These are phyloP conservation scores for Anarhynchus alexandrinus DNA, from an alignment of 2,113 vertebrate genomes.

Conservation along the genomic window DNA sequence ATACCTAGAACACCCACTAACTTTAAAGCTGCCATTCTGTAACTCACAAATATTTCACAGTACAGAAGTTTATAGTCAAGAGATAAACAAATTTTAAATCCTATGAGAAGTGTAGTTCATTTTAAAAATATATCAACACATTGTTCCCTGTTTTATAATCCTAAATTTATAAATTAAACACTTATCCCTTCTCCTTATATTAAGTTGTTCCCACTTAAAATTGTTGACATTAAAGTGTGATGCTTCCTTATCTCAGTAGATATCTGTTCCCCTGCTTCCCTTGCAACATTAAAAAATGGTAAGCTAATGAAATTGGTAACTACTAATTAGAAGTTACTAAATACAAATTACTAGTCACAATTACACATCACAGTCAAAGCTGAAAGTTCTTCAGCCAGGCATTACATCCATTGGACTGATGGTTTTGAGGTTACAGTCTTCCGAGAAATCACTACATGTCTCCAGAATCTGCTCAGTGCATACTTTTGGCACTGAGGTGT, in stretches of 20 bases:
- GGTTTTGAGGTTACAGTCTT: background rate
- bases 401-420: background rate
- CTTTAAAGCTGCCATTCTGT: background rate
- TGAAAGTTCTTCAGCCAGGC: background rate
- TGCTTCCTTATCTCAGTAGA: background rate
- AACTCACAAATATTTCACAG: background rate
- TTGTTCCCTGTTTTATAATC: background rate
- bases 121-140: background rate
- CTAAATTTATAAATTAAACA: background rate
- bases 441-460: background rate
- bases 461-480: background rate
- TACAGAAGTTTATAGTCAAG: background rate
- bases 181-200: background rate
- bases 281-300: background rate
- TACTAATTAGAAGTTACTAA: background rate
- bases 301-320: background rate
- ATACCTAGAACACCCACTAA: background rate
- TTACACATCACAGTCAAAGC: background rate
- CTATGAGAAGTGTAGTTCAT: background rate
- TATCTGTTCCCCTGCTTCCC: background rate
- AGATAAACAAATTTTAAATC: background rate
- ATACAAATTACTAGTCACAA: background rate
- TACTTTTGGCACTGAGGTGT: background rate
- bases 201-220: background rate
- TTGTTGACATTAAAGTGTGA: background rate